These are phyloP conservation scores for Hemicordylus capensis DNA, from an alignment of 2,113 vertebrate species.

Conservation along the genomic window DNA sequence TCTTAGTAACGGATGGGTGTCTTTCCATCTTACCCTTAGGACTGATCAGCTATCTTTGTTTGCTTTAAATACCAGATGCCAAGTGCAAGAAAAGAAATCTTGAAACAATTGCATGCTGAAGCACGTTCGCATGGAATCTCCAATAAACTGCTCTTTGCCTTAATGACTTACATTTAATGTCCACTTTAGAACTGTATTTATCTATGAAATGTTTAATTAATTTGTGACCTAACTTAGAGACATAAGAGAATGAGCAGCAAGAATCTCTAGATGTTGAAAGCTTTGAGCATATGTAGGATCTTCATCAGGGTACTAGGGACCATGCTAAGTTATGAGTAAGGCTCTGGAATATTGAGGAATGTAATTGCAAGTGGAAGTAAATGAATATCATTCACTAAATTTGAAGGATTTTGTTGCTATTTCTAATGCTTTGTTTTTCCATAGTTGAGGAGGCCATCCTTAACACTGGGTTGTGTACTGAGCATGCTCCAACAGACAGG, in stretches of 20 bases:
- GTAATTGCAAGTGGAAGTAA: constrained; percentile 29
- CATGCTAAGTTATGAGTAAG: neutral
- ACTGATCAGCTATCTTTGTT: neutral
- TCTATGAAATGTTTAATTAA: neutral
- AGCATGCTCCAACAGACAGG: no score
- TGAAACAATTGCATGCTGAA: neutral
- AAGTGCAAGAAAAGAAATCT: neutral
- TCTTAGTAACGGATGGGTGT: neutral
- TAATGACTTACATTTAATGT: neutral
- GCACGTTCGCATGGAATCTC: neutral
- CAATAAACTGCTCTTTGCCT: constrained; percentile 1
- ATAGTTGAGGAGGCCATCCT: no score
- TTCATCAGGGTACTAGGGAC: neutral
- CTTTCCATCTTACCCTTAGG: neutral
- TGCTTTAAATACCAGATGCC: neutral
- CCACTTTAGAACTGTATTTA: neutral
- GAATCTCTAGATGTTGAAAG: neutral
- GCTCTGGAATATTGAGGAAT: constrained; percentile 19
- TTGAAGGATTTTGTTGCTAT: constrained; percentile 15
- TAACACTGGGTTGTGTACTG: no score
- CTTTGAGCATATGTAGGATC: neutral
- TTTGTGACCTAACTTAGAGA: neutral
- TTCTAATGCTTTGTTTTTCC: no score
- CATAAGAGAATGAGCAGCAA: neutral
- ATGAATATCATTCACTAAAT: constrained; percentile 27